phyloP scores from a whole-genome alignment of 2,113 vertebrate genomes.

The Bubo bubo region DNA sequence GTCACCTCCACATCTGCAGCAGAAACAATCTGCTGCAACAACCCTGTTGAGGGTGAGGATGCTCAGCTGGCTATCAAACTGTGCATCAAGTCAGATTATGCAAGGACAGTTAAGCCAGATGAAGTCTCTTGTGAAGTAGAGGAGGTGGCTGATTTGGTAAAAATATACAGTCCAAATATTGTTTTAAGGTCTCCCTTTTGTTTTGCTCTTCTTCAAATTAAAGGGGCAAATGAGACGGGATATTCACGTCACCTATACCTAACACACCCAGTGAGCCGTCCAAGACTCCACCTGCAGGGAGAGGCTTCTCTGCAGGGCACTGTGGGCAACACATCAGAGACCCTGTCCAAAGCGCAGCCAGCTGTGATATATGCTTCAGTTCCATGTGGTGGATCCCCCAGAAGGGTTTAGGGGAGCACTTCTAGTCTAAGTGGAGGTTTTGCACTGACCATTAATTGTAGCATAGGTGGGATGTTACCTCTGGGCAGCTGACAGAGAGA shows the following conservation, averaged over 20 bases:
- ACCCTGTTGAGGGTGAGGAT: neutral
- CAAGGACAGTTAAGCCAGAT: neutral
- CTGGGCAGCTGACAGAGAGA: neutral
- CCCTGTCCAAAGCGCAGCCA: neutral
- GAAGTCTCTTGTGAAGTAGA: neutral
- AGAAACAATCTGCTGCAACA: too few relatives aligned
- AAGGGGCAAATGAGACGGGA: neutral
- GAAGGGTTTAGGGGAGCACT: neutral
- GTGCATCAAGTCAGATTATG: neutral
- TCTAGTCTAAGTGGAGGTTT: neutral
- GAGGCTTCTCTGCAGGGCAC: neutral
- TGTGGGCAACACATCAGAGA: neutral
- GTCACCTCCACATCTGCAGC: neutral
- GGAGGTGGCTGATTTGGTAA: neutral
- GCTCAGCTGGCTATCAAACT: neutral
- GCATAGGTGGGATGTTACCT: neutral
- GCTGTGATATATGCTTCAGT: neutral
- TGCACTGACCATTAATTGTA: neutral
- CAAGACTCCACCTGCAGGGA: neutral
- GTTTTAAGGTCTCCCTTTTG: neutral
- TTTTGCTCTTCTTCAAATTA: neutral
- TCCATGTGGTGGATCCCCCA: neutral
- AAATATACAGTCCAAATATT: neutral
- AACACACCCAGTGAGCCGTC: neutral
- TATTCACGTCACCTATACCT: neutral